Percentiles rank a stretch among this genome's conserved stretches.
Evolutionary conservation across 2,113 vertebrate genomes (phyloP).

Genomic region (Apodemus speciosus): DNA sequence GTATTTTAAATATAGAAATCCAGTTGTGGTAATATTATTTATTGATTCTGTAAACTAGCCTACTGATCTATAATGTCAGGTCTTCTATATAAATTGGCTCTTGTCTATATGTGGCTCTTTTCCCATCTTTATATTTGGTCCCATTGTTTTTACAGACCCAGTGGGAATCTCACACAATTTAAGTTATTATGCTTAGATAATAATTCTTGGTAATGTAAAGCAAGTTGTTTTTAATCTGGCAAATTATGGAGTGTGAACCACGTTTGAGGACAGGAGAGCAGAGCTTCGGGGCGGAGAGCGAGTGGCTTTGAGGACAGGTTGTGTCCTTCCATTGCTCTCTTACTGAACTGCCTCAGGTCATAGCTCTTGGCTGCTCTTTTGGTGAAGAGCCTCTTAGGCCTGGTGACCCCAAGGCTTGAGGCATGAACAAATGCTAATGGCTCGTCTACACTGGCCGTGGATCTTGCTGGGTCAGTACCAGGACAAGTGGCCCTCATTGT

Average conservation of each 20-base stretch:
- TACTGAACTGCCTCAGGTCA: background rate
- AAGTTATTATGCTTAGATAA: constrained; percentile 1
- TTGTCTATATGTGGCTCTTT: background rate
- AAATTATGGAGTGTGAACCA: background rate
- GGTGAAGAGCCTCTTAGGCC: background rate
- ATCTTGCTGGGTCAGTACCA: background rate
- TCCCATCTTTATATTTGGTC: background rate
- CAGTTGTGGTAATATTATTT: background rate
- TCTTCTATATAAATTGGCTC: background rate
- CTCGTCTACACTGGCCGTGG: background rate
- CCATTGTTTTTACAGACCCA: background rate
- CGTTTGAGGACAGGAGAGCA: background rate
- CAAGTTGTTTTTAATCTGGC: background rate
- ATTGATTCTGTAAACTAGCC: background rate
- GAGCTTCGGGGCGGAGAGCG: background rate
- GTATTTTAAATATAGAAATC: background rate
- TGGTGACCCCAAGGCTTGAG: background rate
- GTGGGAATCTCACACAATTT: background rate
- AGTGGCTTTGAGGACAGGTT: background rate
- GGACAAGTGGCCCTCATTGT: background rate
- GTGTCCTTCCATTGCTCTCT: background rate
- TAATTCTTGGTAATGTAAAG: background rate
- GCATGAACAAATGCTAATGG: background rate
- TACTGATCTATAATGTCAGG: background rate
- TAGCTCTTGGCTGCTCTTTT: background rate